Evolutionary conservation across 2,888 invertebrate genomes (phyloP).

Genomic region (Euphydryas editha): DNA sequence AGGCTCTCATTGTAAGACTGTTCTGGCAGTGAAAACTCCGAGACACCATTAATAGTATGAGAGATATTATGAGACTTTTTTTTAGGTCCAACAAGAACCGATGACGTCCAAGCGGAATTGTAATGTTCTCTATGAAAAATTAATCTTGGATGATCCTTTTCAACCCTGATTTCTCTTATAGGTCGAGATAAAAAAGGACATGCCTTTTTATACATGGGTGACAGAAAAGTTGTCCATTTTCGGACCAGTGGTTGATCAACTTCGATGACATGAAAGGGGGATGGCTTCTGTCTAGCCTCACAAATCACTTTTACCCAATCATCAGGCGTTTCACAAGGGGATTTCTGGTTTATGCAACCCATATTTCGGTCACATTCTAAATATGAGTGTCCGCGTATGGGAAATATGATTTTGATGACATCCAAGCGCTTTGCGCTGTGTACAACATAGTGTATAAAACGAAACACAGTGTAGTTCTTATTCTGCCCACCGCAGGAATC

Average conservation of each 20-base stretch:
- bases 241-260: background rate
- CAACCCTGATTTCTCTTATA: slow-evolving; percentile 43
- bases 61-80: too few species aligned
- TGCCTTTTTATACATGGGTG: background rate
- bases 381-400: background rate
- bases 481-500: slow-evolving; percentile 2
- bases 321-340: background rate
- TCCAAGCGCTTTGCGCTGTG: background rate
- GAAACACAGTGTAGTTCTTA: background rate
- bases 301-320: background rate
- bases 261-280: background rate
- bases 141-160: slow-evolving; percentile 42
- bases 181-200: slow-evolving; percentile 42
- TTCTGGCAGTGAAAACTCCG: too few species aligned
- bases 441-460: background rate
- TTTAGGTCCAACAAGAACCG: too few species aligned
- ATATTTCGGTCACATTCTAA: background rate
- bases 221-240: background rate
- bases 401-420: background rate
- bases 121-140: slow-evolving; percentile 40
- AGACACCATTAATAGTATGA: too few species aligned
- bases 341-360: background rate
- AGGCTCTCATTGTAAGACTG: too few species aligned
- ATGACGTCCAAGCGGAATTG: background rate
- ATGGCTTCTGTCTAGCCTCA: background rate